Evolutionary conservation across 35 echinoderm and acorn worm genomes (phyloP).

Genomic region (Patiria miniata): DNA sequence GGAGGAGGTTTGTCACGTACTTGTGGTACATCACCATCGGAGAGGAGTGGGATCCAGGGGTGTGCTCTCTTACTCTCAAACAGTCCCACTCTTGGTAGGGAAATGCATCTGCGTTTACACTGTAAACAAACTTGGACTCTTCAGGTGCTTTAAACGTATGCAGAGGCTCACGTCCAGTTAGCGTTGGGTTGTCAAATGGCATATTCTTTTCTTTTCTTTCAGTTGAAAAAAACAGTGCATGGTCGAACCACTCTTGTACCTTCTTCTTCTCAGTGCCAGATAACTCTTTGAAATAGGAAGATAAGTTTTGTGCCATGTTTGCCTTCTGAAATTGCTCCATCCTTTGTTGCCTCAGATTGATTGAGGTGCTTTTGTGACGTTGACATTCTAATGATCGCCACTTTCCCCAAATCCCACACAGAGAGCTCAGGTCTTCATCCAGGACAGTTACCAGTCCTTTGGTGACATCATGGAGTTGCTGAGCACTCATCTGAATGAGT

Average conservation of each 20-base stretch:
- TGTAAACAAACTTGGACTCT: background rate
- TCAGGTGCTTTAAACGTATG: no score
- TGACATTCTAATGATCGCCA: slow-evolving; percentile 31
- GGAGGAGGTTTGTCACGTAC: no score
- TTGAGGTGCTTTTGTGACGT: background rate
- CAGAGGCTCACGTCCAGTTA: no score
- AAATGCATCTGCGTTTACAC: background rate
- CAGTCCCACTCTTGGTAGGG: background rate
- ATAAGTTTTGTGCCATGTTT: background rate
- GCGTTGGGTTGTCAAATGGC: no score
- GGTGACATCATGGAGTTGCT: no score
- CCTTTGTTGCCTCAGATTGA: slow-evolving; percentile 24
- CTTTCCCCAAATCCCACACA: slow-evolving; percentile 42
- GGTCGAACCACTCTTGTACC: background rate
- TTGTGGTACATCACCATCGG: no score
- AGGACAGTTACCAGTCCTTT: no score
- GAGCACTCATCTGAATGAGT: background rate
- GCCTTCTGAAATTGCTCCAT: background rate
- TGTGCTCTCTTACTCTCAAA: no score
- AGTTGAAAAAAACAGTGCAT: background rate
- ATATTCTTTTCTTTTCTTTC: background rate
- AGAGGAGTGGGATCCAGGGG: no score
- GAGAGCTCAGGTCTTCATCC: background rate
- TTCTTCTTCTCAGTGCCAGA: background rate
- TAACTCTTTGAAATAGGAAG: background rate